phyloP scores from a whole-genome alignment of 2,888 invertebrate genomes.

The Seira sanloemensis region DNA sequence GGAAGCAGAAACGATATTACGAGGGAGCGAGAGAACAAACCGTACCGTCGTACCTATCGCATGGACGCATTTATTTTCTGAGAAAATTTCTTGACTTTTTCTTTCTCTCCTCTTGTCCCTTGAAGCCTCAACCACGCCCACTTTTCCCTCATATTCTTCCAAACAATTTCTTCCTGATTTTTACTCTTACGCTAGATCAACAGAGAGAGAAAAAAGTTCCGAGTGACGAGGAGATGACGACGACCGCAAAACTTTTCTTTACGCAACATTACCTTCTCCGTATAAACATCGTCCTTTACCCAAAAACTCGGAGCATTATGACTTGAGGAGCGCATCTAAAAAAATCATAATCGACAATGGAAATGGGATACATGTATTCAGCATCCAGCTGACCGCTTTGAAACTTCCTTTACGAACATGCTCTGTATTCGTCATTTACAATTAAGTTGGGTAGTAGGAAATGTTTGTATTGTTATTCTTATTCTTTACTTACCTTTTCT shows the following conservation, averaged over 20 bases:
- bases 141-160: slow-evolving; percentile 72
- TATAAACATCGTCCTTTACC: not conserved
- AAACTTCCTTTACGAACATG: slow-evolving; percentile 48
- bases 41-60: slow-evolving; percentile 30
- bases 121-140: slow-evolving; percentile 72
- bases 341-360: slow-evolving; percentile 14
- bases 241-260: slow-evolving; percentile 24
- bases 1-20: no score
- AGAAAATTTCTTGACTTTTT: slow-evolving; percentile 72
- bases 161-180: slow-evolving; percentile 71
- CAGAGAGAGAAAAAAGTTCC: slow-evolving; percentile 14
- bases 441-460: not conserved
- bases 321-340: slow-evolving; percentile 4
- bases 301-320: not conserved
- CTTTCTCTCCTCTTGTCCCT: slow-evolving; percentile 70
- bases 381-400: slow-evolving; percentile 67
- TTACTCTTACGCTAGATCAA: slow-evolving; percentile 43
- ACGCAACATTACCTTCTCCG: slow-evolving; percentile 1
- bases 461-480: not conserved
- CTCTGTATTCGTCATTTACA: slow-evolving; percentile 15
- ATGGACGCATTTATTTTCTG: slow-evolving; percentile 70
- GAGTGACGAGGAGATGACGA: slow-evolving; percentile 35
- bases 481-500: slow-evolving; percentile 3
- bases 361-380: slow-evolving; percentile 35
- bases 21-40: slow-evolving; percentile 34